phyloP scores from a whole-genome alignment of 2,797 vertebrate species.

The Sebastes vulpes region DNA sequence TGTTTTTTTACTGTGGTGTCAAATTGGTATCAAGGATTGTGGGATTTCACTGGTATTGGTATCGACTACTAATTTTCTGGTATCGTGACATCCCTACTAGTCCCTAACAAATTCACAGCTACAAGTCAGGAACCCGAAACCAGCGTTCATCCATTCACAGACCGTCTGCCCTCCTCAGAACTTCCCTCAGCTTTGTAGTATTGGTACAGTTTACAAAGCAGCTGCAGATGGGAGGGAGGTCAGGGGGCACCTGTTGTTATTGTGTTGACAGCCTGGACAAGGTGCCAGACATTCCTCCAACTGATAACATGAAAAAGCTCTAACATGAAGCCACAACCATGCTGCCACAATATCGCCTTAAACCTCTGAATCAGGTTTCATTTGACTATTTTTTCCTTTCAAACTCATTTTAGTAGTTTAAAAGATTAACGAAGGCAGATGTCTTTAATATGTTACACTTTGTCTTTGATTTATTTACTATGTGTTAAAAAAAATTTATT shows the following conservation, averaged over 20 bases:
- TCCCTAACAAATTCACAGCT: background rate
- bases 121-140: background rate
- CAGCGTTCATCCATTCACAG: background rate
- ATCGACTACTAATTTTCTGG: too few relatives aligned
- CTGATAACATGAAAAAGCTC: conserved; percentile 33
- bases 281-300: conserved; percentile 61
- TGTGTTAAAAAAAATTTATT: too few relatives aligned
- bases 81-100: background rate
- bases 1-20: too few relatives aligned
- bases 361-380: background rate
- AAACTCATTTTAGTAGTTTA: background rate
- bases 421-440: background rate
- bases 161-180: background rate
- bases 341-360: background rate
- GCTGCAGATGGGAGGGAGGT: conserved; percentile 69
- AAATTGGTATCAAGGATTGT: too few relatives aligned
- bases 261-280: conserved; percentile 47
- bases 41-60: too few relatives aligned
- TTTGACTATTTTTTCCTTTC: background rate
- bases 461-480: background rate
- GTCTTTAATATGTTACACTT: background rate
- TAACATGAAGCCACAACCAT: background rate
- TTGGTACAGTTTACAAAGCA: conserved; percentile 23
- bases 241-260: conserved; percentile 38
- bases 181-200: background rate